These are phyloP conservation scores for Cyphomyrus discorhynchus DNA, from an alignment of 2,113 vertebrate genomes.

Conservation along the genomic window DNA sequence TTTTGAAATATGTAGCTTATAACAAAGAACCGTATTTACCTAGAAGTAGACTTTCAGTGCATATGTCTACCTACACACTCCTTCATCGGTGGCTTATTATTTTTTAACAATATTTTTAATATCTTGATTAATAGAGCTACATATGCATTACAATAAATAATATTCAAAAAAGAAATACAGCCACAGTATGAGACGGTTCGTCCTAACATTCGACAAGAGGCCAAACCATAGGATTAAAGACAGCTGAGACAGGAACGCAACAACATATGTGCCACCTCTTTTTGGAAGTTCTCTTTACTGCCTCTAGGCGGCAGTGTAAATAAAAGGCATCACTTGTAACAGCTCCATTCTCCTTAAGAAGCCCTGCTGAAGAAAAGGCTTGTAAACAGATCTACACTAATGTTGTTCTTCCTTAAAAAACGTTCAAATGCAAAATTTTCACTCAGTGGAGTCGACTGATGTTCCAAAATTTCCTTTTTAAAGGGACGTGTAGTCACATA, in stretches of 20 bases:
- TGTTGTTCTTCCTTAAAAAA: not conserved
- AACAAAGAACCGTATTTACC: not conserved
- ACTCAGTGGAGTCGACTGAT: not conserved
- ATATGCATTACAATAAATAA: not conserved
- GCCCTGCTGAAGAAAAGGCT: not conserved
- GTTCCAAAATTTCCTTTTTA: not conserved
- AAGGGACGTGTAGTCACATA: not conserved
- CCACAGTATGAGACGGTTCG: not conserved
- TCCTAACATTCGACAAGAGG: not conserved
- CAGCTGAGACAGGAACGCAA: not conserved
- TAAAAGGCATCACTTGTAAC: not conserved
- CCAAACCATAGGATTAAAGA: not conserved
- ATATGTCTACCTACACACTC: not conserved
- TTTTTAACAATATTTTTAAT: not conserved
- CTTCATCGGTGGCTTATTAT: not conserved
- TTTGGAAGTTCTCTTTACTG: not conserved
- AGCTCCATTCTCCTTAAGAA: not conserved
- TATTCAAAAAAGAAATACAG: not conserved
- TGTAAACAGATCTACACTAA: not conserved
- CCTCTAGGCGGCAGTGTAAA: constrained; percentile 26
- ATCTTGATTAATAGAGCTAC: not conserved
- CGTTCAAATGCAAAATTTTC: not conserved
- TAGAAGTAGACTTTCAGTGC: not conserved
- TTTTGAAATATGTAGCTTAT: not conserved
- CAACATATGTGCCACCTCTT: not conserved